Percentiles rank a stretch among this genome's conserved stretches.
Evolutionary conservation across 2,888 invertebrate genomes (phyloP).

Genomic region (Galeruca laticollis): DNA sequence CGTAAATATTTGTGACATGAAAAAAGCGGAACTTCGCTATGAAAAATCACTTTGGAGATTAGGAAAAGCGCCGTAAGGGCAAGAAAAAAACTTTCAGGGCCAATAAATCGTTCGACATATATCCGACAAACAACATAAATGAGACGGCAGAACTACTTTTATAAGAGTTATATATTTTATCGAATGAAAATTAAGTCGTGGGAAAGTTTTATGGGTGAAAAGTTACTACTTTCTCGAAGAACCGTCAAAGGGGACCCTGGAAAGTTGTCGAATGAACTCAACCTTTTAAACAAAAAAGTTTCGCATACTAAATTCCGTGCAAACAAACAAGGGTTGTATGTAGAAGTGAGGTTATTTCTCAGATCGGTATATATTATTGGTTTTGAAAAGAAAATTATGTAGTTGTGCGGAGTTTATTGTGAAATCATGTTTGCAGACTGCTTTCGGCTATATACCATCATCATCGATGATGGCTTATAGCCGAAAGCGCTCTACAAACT

Average conservation of each 20-base stretch:
- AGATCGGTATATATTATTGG: too few relatives aligned
- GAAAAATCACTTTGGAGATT: conserved; percentile 18
- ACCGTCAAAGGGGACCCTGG: conserved; percentile 14
- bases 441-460: too few relatives aligned
- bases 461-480: too few relatives aligned
- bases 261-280: conserved; percentile 19
- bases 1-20: not conserved
- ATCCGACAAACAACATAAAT: conserved; percentile 20
- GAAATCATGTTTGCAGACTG: too few relatives aligned
- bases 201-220: conserved; percentile 33
- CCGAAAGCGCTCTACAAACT: too few relatives aligned
- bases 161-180: conserved; percentile 36
- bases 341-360: too few relatives aligned
- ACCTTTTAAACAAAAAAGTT: too few relatives aligned
- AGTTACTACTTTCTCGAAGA: conserved; percentile 29
- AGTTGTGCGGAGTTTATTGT: too few relatives aligned
- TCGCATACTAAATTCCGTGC: too few relatives aligned
- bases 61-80: not conserved
- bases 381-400: too few relatives aligned
- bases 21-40: not conserved
- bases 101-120: conserved; percentile 26
- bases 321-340: too few relatives aligned
- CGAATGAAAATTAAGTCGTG: conserved; percentile 32
- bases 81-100: conserved; percentile 10
- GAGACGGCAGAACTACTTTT: conserved; percentile 26